A percentile compares a stretch with the other conserved stretches of the same genome.
phyloP scores from a whole-genome alignment of 2,888 invertebrate species.

The Amphimallon solstitiale region DNA sequence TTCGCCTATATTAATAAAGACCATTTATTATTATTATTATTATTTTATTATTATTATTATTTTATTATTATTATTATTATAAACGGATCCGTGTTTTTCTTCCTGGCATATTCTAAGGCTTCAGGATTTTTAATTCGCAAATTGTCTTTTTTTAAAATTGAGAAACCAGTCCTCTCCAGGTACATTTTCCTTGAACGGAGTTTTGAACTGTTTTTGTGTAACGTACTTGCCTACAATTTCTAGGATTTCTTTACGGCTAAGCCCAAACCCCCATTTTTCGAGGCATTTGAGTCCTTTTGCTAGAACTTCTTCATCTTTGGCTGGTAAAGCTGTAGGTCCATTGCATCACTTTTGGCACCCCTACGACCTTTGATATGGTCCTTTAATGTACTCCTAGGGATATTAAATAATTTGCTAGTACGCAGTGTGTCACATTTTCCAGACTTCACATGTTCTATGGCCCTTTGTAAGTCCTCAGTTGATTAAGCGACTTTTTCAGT shows the following conservation, averaged over 20 bases:
- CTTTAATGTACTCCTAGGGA: constrained; percentile 43
- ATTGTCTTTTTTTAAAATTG: constrained; percentile 20
- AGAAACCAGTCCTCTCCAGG: constrained; percentile 50
- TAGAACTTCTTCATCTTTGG: constrained; percentile 46
- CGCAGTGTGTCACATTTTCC: not conserved
- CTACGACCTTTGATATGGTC: constrained; percentile 43
- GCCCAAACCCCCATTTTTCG: constrained; percentile 53
- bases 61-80: too few species aligned
- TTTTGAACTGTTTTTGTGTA: too few species aligned
- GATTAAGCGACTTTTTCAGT: not conserved
- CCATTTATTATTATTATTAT: too few species aligned
- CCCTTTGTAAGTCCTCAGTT: not conserved
- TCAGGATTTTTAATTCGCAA: constrained; percentile 50
- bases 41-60: too few species aligned
- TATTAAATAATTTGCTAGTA: constrained; percentile 40
- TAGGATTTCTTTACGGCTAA: constrained; percentile 50
- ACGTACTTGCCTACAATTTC: constrained; percentile 46
- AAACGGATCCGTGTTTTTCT: constrained; percentile 45
- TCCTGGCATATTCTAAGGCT: constrained; percentile 46
- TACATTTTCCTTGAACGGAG: too few species aligned
- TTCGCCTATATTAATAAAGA: too few species aligned
- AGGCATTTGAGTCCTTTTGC: constrained; percentile 45
- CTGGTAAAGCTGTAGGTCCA: constrained; percentile 46
- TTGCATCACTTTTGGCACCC: constrained; percentile 39
- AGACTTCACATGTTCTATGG: not conserved